Evolutionary conservation across 2,888 invertebrate genomes (phyloP), one percentile per base, ranked within the genome.

Genomic region (Hirtodrosophila confusa): DNA sequence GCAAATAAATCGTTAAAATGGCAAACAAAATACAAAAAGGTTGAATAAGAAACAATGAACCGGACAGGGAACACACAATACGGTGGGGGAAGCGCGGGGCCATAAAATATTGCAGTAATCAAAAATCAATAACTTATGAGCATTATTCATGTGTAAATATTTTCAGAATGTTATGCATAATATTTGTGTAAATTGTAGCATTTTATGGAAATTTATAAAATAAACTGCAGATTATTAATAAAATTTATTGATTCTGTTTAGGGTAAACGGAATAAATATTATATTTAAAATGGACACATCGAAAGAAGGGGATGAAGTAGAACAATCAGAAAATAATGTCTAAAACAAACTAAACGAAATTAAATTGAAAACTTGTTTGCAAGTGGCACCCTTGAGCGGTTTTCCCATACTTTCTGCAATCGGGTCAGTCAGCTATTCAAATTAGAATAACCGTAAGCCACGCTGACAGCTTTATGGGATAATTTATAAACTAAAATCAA

Each of bases 1-100:
- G 74, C 75, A 85, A 85, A 87, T 87, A 83, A 83, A 83, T 87
- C 82, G 82, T 76, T 63, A 64, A 86, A 84, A 80, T 84, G 75
- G 86, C 86, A 79, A 86, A 60, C 85, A 75, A 84, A 80, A 74
- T 70, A 80, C 50, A 57, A 40, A 54, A 54, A 65, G 55, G 50
- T 37, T n/a, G 8, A 36, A 40, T 39, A 10, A 39, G 43, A 47
- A 60, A 44, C 55, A 53, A 47, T 12, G 40, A 56, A 44, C 29
- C 33, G 12, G 29, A 11, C 17, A 11, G 11, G 49, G 29, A 31
- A 44, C 53, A 54, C 51, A 50, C 54, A 45, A 78, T 48, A 43
- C 49, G 24, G 6, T 27, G 6, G 27, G 27, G 6, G 17, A 35
- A 35, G 4, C 35, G 44, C 35, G 23, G 37, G 17, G 31, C 41